Evolutionary conservation across 1,140 invertebrate species (phyloP).

Genomic region (Delia radicum): DNA sequence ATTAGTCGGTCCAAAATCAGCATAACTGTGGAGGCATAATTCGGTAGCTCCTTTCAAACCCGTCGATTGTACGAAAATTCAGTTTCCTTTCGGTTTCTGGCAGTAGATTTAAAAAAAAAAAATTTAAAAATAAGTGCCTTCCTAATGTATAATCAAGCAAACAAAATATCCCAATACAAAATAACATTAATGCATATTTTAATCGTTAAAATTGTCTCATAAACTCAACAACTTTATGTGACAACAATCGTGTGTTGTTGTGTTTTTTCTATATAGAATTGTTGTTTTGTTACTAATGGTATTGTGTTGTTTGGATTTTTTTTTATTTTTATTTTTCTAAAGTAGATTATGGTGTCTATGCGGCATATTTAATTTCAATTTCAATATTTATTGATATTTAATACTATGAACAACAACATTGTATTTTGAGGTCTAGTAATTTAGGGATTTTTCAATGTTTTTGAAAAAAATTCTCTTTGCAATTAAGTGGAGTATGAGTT

Average conservation of each 20-base stretch:
- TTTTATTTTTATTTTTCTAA: background rate
- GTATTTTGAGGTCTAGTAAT: background rate
- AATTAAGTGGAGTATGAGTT: no score
- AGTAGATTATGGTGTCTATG: background rate
- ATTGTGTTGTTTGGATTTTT: background rate
- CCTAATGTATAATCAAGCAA: background rate
- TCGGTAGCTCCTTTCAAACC: no score
- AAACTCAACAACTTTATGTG: constrained; percentile 22
- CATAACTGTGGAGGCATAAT: no score
- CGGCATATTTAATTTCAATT: constrained; percentile 16
- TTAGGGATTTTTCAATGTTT: background rate
- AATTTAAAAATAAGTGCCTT: no score
- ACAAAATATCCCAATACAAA: background rate
- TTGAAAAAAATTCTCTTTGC: no score
- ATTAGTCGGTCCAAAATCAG: no score
- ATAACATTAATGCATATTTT: constrained; percentile 23
- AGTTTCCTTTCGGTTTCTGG: no score
- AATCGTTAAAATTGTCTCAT: constrained; percentile 24
- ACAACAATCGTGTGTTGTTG: constrained; percentile 6
- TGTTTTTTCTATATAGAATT: background rate
- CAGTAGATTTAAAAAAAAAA: no score
- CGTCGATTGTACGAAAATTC: no score
- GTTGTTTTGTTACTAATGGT: background rate
- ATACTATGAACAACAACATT: constrained; percentile 27
- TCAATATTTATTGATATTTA: constrained; percentile 14